These are phyloP conservation scores for Liopterus haemorrhoidalis DNA, from an alignment of 2,888 invertebrate genomes.

Conservation along the genomic window DNA sequence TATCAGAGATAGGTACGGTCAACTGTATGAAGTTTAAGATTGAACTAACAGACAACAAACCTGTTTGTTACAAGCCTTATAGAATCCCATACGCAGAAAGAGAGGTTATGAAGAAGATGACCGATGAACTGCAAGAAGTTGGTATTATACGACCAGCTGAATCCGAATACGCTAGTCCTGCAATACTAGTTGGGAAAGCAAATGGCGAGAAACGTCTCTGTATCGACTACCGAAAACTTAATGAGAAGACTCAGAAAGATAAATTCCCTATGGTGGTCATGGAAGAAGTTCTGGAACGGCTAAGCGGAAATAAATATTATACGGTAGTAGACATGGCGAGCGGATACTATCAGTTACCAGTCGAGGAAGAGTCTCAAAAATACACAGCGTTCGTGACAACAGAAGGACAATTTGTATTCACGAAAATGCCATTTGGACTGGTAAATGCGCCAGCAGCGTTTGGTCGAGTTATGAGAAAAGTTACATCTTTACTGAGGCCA, in stretches of 20 bases:
- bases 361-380: slow-evolving; percentile 26
- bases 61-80: slow-evolving; percentile 26
- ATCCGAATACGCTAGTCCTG: slow-evolving; percentile 26
- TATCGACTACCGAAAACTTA: slow-evolving; percentile 31
- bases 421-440: too few relatives aligned
- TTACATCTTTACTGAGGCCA: too few relatives aligned
- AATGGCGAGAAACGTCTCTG: slow-evolving; percentile 24
- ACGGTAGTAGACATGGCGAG: slow-evolving; percentile 31
- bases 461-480: too few relatives aligned
- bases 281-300: slow-evolving; percentile 30
- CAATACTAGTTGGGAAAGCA: slow-evolving; percentile 23
- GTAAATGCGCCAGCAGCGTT: too few relatives aligned
- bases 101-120: slow-evolving; percentile 20
- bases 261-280: slow-evolving; percentile 33
- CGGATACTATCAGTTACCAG: slow-evolving; percentile 34
- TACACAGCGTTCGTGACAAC: slow-evolving; percentile 34
- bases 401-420: slow-evolving; percentile 34
- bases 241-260: slow-evolving; percentile 31
- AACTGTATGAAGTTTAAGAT: slow-evolving; percentile 22
- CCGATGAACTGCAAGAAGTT: slow-evolving; percentile 19
- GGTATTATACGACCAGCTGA: slow-evolving; percentile 24
- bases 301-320: slow-evolving; percentile 29
- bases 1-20: background rate
- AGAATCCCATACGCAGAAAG: slow-evolving; percentile 26
- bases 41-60: too few relatives aligned